These are phyloP conservation scores for Caenorhabditis sp. DNA, from an alignment of 2,888 invertebrate species.

Conservation along the genomic window DNA sequence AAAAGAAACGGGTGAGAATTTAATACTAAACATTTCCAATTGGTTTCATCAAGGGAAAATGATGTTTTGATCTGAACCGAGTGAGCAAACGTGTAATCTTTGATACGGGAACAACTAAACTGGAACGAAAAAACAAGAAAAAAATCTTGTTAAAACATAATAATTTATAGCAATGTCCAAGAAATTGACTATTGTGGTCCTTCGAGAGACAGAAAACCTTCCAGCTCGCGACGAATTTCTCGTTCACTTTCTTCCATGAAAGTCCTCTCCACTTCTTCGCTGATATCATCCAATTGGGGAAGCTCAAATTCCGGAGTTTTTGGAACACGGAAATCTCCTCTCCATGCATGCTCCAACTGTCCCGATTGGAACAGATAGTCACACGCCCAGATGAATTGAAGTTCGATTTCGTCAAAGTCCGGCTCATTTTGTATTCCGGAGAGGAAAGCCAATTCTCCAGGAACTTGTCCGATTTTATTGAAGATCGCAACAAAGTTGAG, in stretches of 20 bases:
- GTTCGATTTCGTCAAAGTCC: slow-evolving; percentile 37
- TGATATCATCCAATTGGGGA: slow-evolving; percentile 31
- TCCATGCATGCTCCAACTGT: slow-evolving; percentile 34
- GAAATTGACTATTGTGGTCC: slow-evolving; percentile 4
- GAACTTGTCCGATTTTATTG: slow-evolving; percentile 49
- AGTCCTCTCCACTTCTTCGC: slow-evolving; percentile 13
- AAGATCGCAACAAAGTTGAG: slow-evolving; percentile 26
- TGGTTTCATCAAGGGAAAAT: slow-evolving; percentile 14
- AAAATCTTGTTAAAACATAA: neutral
- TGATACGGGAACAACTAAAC: neutral
- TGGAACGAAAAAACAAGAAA: neutral
- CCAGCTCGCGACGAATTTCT: slow-evolving; percentile 41
- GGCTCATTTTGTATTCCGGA: slow-evolving; percentile 19
- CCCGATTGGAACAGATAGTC: slow-evolving; percentile 45
- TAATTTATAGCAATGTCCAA: neutral
- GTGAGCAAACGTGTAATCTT: slow-evolving; percentile 12
- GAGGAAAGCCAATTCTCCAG: slow-evolving; percentile 50
- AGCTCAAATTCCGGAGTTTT: slow-evolving; percentile 39
- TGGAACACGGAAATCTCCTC: slow-evolving; percentile 48
- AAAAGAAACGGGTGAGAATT: slow-evolving; percentile 21
- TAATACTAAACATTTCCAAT: slow-evolving; percentile 37
- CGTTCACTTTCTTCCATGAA: slow-evolving; percentile 38
- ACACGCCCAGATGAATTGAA: slow-evolving; percentile 47
- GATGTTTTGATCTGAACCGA: slow-evolving; percentile 34
- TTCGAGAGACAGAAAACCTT: slow-evolving; percentile 33